A percentile compares a stretch with the other conserved stretches of the same genome.
phyloP scores from a whole-genome alignment of 53 echinoderm and acorn worm genomes.

The Pentamera pediparva region DNA sequence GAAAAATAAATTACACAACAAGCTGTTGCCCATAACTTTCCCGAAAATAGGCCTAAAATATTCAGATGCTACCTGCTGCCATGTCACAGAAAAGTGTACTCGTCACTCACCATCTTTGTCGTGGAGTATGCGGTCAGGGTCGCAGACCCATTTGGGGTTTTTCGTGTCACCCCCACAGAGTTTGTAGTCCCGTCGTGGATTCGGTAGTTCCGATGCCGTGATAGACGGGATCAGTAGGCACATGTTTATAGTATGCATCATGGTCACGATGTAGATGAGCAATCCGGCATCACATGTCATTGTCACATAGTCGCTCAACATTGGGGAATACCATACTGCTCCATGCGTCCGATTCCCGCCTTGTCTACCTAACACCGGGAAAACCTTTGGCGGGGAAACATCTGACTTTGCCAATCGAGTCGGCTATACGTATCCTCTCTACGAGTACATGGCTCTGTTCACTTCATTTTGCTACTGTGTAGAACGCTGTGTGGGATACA shows the following conservation, averaged over 20 bases:
- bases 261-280: slow-evolving; percentile 1
- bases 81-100: neutral
- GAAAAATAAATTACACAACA: no score
- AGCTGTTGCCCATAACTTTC: no score
- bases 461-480: no score
- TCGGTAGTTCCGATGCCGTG: slow-evolving; percentile 5
- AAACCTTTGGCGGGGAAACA: no score
- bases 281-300: slow-evolving; percentile 17
- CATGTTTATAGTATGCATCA: neutral
- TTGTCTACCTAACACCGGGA: neutral
- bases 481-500: no score
- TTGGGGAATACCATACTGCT: neutral
- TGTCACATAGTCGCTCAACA: slow-evolving; percentile 7
- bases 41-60: no score
- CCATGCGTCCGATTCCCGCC: neutral
- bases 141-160: slow-evolving; percentile 11
- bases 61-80: no score
- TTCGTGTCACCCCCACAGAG: slow-evolving; percentile 7
- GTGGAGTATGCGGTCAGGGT: slow-evolving; percentile 4
- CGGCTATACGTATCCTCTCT: no score
- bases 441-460: no score
- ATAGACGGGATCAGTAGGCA: neutral
- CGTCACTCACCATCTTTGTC: neutral
- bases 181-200: slow-evolving; percentile 4
- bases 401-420: no score